Evolutionary conservation across 2,113 vertebrate genomes (phyloP).

Genomic region (Noctilio leporinus): DNA sequence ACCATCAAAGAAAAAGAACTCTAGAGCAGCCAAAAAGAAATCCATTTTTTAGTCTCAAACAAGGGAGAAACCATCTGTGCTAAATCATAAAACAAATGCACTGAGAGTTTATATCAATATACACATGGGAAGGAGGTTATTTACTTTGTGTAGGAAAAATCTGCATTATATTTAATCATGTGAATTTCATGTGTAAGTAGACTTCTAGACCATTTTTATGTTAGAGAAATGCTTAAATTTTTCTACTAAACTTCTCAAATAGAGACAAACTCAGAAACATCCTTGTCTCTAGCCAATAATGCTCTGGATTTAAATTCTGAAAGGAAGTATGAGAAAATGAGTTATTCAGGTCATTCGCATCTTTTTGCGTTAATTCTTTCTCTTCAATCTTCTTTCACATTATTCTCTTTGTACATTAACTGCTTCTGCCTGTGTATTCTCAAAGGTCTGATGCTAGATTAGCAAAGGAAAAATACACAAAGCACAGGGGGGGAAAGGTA

Average conservation of each 20-base stretch:
- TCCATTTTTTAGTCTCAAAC: conserved; percentile 71
- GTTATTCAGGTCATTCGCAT: conserved; percentile 26
- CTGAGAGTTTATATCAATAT: conserved; percentile 78
- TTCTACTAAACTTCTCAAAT: conserved; percentile 69
- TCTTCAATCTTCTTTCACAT: conserved; percentile 38
- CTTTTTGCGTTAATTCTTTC: conserved; percentile 35
- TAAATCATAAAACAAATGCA: conserved; percentile 78
- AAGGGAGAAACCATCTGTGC: conserved; percentile 73
- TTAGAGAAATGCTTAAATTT: conserved; percentile 26
- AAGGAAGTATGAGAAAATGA: conserved; percentile 40
- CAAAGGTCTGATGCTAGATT: conserved; percentile 20
- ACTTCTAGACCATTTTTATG: conserved; percentile 51
- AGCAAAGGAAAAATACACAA: conserved; percentile 7
- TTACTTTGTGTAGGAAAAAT: conserved; percentile 75
- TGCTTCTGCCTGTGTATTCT: conserved; percentile 36
- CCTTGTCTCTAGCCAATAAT: conserved; percentile 54
- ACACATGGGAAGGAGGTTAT: conserved; percentile 77
- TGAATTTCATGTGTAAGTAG: conserved; percentile 72
- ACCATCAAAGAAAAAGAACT: conserved; percentile 42
- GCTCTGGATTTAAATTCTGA: conserved; percentile 62
- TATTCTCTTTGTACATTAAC: not conserved
- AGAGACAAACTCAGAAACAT: conserved; percentile 34
- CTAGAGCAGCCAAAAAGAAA: conserved; percentile 57
- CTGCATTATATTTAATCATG: conserved; percentile 76
- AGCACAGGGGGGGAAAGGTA: not conserved